Base-by-base conservation (phyloP, 1,140 invertebrate species). In the Aphelinus certus region DNA sequence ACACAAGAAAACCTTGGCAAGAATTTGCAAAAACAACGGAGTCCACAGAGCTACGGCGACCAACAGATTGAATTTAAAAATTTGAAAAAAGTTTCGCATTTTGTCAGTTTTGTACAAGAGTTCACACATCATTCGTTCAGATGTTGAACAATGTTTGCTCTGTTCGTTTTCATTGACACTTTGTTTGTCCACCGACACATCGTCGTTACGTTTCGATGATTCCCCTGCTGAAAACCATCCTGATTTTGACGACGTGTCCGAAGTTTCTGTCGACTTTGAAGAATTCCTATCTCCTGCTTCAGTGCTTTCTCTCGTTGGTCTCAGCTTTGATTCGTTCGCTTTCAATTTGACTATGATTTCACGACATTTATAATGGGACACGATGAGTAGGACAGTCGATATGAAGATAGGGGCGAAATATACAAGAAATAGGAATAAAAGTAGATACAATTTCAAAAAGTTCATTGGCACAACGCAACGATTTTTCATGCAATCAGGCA, bases 1-100 rank as follows among this genome's bases (percentile, higher is more conserved):
- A 10, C 62, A 73, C 3, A 67, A 61, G 7, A 66, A 58, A 1
- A 49, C 46, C n/a, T 73, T 73, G 2, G 42, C 43, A 48, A 73
- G 1, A 45, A 73, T 1, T 53, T 67, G 63, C 1, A 67, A n/a
- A 47, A 66, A 61, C 46, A 73, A 49, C 6, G 71, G 63, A 0
- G 43, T 73, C 71, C 47, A 66, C 5, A 73, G n/a, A 2, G 48
- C 10, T 0, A 67, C 47, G 9, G 47, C 55, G 10, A 53, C 55
- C 0, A 71, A 9, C 4, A 6, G 5, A 42, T 57, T 64, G 46
- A 71, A 2, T 43, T 71, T 55, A n/a, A 64, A 64, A 7, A 66
- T 51, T 43, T 42, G 3, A 26, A 53, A 53, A 1, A 66, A 53
- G 53, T 43, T 48, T 1, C 6, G 45, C 10, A 73, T 45, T 3